phyloP scores from a whole-genome alignment of 2,888 invertebrate genomes.

The Phytoseiulus persimilis region DNA sequence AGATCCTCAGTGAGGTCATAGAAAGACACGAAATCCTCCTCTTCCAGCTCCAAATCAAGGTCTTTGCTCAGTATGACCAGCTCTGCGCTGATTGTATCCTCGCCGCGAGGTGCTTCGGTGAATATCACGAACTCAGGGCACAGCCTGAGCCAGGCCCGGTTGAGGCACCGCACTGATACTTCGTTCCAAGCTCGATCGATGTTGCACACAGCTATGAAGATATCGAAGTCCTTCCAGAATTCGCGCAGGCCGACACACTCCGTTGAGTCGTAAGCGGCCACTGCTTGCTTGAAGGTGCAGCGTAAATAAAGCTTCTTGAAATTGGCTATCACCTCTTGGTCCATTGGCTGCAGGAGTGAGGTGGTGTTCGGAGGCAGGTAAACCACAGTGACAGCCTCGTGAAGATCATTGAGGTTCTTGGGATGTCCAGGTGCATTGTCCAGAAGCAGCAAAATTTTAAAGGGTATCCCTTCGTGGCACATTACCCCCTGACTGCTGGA shows the following conservation, averaged over 20 bases:
- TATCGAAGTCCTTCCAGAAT: conserved; percentile 19
- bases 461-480: not conserved
- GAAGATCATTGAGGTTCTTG: conserved; percentile 10
- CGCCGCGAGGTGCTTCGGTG: not conserved
- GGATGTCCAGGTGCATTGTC: conserved; percentile 41
- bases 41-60: not conserved
- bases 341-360: conserved; percentile 37
- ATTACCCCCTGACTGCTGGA: conserved; percentile 26
- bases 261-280: not conserved
- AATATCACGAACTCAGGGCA: not conserved
- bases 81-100: not conserved
- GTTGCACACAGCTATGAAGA: not conserved
- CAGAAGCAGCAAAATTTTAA: conserved; percentile 40
- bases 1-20: not conserved
- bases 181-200: not conserved
- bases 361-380: conserved; percentile 36
- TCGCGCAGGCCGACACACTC: not conserved
- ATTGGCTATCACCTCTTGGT: not conserved
- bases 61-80: not conserved
- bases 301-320: not conserved
- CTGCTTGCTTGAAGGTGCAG: not conserved
- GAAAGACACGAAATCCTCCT: not conserved
- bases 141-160: conserved; percentile 39
- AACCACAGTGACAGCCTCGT: conserved; percentile 35
- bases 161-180: conserved; percentile 39